Evolutionary conservation across 2,888 invertebrate genomes (phyloP), one percentile per base, ranked within the genome.

Genomic region (Napeogenes sylphis): DNA sequence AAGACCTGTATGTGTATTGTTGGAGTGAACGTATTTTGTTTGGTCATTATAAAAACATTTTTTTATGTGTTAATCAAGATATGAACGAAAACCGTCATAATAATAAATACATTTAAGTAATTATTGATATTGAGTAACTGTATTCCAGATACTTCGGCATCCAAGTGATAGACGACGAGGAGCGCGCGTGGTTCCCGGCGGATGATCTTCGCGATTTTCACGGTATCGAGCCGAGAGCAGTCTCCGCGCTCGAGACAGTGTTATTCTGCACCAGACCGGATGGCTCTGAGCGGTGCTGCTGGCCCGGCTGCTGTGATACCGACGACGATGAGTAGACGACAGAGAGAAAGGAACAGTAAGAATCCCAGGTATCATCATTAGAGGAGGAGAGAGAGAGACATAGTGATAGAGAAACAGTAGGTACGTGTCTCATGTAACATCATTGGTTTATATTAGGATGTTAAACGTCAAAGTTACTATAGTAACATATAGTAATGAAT

Each of bases 121-220:
- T 6, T 38, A 38, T 38, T 6, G 3, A 38, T 38, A 38, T 3
- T 38, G 4, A 42, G 10, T 35, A 35, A 42, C 12, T 4, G 51
- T 51, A 3, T 82, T 87, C n/a, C 83, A 97, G 97, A 88, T 92
- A 94, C 71, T 94, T 95, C 75, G 95, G 95, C 63, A 92, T 95
- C 68, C 93, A 94, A 32, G 92, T 97, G 59, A 94, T 98, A 68
- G 96, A 96, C 58, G 97, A 97, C 76, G 95, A 96, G 65, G 97
- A 97, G 78, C 95, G 97, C 70, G 96, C 97, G 4, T 97, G 97
- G 97, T 98, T 97, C 82, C 97, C 97, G 0, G 95, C 95, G 0
- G 94, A 95, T 42, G 97, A 97, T 76, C 91, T 98, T 1, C 94
- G 95, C 70, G 97, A 97, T 79, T 97, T 96, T 81, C 96, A 97